A percentile compares a stretch with the other conserved stretches of the same genome.
Conservation (phyloP, 2,113 vertebrate species). For the Ondatra zibethicus region DNA sequence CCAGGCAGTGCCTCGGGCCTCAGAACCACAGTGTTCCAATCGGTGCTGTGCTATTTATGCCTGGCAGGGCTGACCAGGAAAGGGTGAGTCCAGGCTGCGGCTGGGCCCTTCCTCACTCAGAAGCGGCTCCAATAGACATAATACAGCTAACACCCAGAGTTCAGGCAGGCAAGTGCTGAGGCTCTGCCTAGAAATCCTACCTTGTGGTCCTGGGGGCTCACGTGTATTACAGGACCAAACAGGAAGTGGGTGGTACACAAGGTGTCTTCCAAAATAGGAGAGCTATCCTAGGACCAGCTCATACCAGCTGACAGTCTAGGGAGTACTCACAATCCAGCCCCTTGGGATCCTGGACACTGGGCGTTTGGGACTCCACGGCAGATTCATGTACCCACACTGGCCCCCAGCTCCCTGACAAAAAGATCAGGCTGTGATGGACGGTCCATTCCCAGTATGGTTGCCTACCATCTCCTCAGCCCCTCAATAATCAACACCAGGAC, state of each 20-base stretch:
- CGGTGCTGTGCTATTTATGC: background rate
- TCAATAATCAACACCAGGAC: background rate
- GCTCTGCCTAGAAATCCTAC: background rate
- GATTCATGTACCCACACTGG: background rate
- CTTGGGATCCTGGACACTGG: background rate
- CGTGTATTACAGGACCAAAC: rapidly evolving
- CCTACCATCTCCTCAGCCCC: background rate
- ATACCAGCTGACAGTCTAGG: background rate
- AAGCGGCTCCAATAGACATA: background rate
- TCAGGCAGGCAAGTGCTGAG: too few relatives aligned
- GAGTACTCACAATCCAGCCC: background rate
- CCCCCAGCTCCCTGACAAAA: background rate
- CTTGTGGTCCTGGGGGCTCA: background rate
- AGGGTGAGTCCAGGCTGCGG: background rate
- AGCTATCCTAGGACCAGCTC: background rate
- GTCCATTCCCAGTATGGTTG: background rate
- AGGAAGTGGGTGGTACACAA: background rate
- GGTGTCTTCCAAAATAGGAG: background rate
- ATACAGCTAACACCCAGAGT: background rate
- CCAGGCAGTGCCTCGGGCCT: background rate
- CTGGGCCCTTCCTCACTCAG: background rate
- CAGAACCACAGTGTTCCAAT: background rate
- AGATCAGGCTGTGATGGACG: background rate
- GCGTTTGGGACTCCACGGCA: too few relatives aligned
- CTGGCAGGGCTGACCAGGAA: background rate